Percentiles rank a stretch among this genome's conserved stretches.
These are phyloP conservation scores for Dryoscopus gambensis DNA, from an alignment of 2,113 vertebrate genomes.

Conservation along the genomic window DNA sequence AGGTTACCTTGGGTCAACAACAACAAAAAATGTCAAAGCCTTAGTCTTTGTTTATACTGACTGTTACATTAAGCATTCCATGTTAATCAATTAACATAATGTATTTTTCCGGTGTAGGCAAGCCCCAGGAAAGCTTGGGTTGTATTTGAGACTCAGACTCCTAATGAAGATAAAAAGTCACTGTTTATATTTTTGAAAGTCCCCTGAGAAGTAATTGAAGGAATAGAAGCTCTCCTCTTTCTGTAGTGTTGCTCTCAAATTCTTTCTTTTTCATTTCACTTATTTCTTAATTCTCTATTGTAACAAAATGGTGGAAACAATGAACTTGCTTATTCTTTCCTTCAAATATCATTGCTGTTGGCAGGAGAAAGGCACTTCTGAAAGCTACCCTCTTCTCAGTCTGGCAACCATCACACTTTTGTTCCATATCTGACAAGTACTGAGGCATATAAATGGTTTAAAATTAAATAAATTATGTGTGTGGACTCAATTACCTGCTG, in stretches of 20 bases:
- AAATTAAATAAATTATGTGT: neutral
- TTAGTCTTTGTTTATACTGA: conserved; percentile 4
- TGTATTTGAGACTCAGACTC: neutral
- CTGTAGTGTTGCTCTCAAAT: neutral
- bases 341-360: neutral
- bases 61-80: neutral
- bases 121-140: neutral
- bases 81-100: conserved; percentile 13
- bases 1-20: neutral
- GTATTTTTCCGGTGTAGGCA: neutral
- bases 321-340: neutral
- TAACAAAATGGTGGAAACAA: neutral
- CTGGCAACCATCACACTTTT: neutral
- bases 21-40: neutral
- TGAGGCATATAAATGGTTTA: neutral
- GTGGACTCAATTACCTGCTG: neutral
- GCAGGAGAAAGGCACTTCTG: neutral
- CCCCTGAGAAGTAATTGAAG: neutral
- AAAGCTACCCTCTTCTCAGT: neutral
- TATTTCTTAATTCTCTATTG: neutral
- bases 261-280: neutral
- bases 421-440: neutral
- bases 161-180: neutral
- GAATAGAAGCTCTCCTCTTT: neutral
- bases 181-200: neutral